Percentiles rank a stretch among this genome's conserved stretches.
Conservation (phyloP, 2,888 invertebrate genomes). For the Cataglyphis livida region DNA sequence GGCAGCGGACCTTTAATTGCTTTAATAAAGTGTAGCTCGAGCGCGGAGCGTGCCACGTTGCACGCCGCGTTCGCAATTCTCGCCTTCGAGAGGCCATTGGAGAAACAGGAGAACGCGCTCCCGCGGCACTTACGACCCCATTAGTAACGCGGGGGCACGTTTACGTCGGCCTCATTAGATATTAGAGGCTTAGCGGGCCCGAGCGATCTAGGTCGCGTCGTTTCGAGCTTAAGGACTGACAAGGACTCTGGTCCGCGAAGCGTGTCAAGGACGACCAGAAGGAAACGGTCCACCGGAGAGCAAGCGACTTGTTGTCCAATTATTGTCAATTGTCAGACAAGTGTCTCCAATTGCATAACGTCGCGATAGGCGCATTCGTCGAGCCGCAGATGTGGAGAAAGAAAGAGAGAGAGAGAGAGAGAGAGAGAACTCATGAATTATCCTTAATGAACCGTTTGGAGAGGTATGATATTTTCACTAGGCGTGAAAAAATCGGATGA, state of each 20-base stretch:
- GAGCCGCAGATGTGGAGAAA: background rate
- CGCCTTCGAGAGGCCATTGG: slow-evolving; percentile 8
- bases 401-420: background rate
- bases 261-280: slow-evolving; percentile 73
- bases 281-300: slow-evolving; percentile 54
- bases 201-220: slow-evolving; percentile 69
- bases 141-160: slow-evolving; percentile 34
- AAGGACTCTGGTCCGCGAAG: slow-evolving; percentile 65
- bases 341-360: slow-evolving; percentile 59
- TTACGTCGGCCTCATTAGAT: slow-evolving; percentile 68
- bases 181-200: slow-evolving; percentile 63
- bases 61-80: slow-evolving; percentile 20
- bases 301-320: slow-evolving; percentile 68
- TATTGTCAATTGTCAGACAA: slow-evolving; percentile 68
- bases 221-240: slow-evolving; percentile 69
- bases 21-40: slow-evolving; percentile 62
- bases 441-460: background rate
- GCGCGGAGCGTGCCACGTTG: slow-evolving; percentile 21
- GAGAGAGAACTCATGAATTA: slow-evolving; percentile 12
- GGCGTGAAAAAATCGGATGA: slow-evolving; percentile 26
- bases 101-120: slow-evolving; percentile 20
- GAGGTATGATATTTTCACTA: background rate
- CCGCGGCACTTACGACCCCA: slow-evolving; percentile 56
- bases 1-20: slow-evolving; percentile 71
- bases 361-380: background rate